Evolutionary conservation across 2,888 invertebrate genomes (phyloP).

Genomic region (Axea sp.): DNA sequence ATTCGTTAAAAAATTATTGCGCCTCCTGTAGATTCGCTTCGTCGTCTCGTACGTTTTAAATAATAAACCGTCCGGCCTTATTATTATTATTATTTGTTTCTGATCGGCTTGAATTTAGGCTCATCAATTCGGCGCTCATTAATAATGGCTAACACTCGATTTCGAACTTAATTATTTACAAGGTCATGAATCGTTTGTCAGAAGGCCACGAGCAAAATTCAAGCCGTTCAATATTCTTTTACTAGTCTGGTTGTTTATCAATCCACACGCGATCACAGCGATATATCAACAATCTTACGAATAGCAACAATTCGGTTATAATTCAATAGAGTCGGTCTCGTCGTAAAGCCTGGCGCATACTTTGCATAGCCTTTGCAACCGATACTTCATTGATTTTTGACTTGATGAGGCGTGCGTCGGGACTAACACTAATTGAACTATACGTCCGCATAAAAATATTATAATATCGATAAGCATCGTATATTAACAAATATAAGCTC

Average conservation of each 20-base stretch:
- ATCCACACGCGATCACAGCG: constrained; percentile 75
- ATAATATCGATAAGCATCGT: constrained; percentile 78
- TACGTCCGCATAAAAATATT: constrained; percentile 78
- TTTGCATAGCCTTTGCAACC: too few species aligned
- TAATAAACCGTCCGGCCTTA: constrained; percentile 69
- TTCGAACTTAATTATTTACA: constrained; percentile 47
- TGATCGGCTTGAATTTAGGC: constrained; percentile 58
- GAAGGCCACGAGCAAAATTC: constrained; percentile 7
- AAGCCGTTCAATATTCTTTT: constrained; percentile 54
- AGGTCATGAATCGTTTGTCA: constrained; percentile 3
- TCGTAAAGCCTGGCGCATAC: constrained; percentile 20
- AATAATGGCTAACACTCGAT: neutral
- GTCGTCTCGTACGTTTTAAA: constrained; percentile 62
- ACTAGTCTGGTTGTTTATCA: constrained; percentile 52
- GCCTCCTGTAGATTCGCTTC: constrained; percentile 69
- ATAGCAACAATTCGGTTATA: constrained; percentile 78
- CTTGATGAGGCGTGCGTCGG: constrained; percentile 32
- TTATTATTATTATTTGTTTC: too few species aligned
- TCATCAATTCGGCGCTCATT: neutral
- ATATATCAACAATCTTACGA: constrained; percentile 79
- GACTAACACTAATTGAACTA: constrained; percentile 73
- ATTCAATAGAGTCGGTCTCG: constrained; percentile 72
- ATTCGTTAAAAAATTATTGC: constrained; percentile 72
- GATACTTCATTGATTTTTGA: constrained; percentile 2
- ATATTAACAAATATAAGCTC: constrained; percentile 79